Evolutionary conservation across 2,113 vertebrate species (phyloP).

Genomic region (Apeltes quadracus): DNA sequence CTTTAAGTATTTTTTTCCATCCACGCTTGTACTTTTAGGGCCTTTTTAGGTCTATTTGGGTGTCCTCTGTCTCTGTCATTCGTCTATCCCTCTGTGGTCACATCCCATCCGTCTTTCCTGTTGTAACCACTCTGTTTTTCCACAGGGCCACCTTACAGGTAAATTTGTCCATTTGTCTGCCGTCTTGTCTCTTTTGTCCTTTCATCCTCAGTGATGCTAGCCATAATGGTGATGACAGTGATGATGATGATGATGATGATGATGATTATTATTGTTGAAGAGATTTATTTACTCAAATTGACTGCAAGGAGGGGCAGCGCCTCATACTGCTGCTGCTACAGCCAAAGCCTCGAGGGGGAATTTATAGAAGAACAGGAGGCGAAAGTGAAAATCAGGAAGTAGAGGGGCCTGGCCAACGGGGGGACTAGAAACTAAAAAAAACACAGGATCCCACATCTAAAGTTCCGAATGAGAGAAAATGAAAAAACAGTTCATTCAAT

Average conservation of each 20-base stretch:
- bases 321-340: conserved; percentile 56
- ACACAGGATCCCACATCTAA: conserved; percentile 25
- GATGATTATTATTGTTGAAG: conserved; percentile 27
- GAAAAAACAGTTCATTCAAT: conserved; percentile 19
- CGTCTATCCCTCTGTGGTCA: conserved; percentile 5
- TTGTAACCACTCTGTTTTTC: conserved; percentile 60
- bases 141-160: conserved; percentile 75
- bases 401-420: conserved; percentile 73
- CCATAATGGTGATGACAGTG: conserved; percentile 46
- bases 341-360: conserved; percentile 65
- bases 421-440: conserved; percentile 55
- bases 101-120: conserved; percentile 25
- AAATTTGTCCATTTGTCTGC: conserved; percentile 69
- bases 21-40: conserved; percentile 13
- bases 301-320: conserved; percentile 60
- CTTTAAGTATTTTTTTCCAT: background rate
- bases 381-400: conserved; percentile 41
- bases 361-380: conserved; percentile 68
- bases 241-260: conserved; percentile 33
- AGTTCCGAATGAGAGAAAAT: conserved; percentile 4
- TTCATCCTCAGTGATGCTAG: conserved; percentile 43
- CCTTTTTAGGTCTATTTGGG: conserved; percentile 35
- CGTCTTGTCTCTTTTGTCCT: conserved; percentile 45
- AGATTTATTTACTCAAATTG: conserved; percentile 26
- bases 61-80: conserved; percentile 34